A percentile compares a stretch with the other conserved stretches of the same genome.
Evolutionary conservation across 2,113 vertebrate species (phyloP).

Genomic region (Brevimyrus niger): DNA sequence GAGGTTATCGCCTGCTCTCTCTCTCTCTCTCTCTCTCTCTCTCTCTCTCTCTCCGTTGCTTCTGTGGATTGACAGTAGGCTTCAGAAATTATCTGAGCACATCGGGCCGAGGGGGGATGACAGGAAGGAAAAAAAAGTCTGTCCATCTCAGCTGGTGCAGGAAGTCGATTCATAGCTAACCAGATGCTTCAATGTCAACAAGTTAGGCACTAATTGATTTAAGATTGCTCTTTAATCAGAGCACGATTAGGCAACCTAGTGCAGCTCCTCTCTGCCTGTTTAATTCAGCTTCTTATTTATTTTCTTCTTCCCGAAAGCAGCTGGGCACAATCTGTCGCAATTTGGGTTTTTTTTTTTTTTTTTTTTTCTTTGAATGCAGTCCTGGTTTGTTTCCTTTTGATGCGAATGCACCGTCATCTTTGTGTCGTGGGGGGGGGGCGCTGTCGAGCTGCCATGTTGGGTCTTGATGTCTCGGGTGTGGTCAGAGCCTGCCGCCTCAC

Average conservation of each 20-base stretch:
- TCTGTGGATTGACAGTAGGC: conserved; percentile 28
- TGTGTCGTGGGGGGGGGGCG: conserved; percentile 25
- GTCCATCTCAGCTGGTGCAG: conserved; percentile 32
- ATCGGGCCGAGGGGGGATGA: conserved; percentile 17
- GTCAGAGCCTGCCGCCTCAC: neutral
- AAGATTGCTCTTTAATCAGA: conserved; percentile 50
- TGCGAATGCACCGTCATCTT: conserved; percentile 37
- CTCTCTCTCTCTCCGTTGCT: conserved; percentile 2
- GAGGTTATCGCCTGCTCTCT: neutral
- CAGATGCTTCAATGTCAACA: conserved; percentile 53
- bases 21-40: too few species aligned
- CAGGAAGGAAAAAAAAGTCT: neutral
- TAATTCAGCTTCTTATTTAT: conserved; percentile 59
- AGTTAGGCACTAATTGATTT: conserved; percentile 46
- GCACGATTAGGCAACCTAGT: conserved; percentile 49
- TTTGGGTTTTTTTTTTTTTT: conserved; percentile 35
- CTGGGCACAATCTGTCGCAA: conserved; percentile 61
- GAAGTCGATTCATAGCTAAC: conserved; percentile 41
- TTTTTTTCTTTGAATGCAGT: conserved; percentile 42
- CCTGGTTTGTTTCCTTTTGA: conserved; percentile 65
- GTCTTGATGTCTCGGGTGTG: neutral
- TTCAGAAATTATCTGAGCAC: conserved; percentile 23
- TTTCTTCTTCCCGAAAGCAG: conserved; percentile 59
- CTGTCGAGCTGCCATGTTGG: neutral
- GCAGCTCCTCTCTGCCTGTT: conserved; percentile 41